Evolutionary conservation across 2,113 vertebrate genomes (phyloP), one percentile per base, ranked within the genome.

Genomic region (Diphyllodes magnificus): DNA sequence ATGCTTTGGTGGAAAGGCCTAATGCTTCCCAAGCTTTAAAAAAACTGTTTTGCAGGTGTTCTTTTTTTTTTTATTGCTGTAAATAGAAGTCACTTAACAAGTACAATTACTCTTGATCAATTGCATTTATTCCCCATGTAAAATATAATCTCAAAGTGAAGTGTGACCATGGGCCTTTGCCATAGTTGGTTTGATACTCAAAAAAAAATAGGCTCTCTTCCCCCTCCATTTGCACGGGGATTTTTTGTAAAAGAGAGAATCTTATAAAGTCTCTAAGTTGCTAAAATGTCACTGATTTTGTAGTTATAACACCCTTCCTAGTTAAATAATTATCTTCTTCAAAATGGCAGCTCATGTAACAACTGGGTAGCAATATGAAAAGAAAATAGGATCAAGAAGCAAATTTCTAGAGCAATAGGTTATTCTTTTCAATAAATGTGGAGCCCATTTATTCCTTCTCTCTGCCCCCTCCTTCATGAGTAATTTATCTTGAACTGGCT

Each of bases 21-120:
- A 60, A 24, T 35, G 1, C 3, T 77, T 77, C 30, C 10, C 4
- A 80, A 60, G 2, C 16, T 37, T 42, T 25, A 49, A 49, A 40
- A 39, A 45, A 31, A 0, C 0, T 25, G 7, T 6, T 70, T 40
- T 45, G 5, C 12, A 19, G 19, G 10, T 65, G 47, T 25, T 44
- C 15, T 25, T 13, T 39, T 31, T 50, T 37, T 22, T 45, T 45
- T 51, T 40, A 54, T 19, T 56, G 23, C 28, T 39, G 15, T 28
- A 49, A 54, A 35, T 23, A 30, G 11, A 23, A 47, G 3, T 40
- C 13, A 33, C 37, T 73, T 57, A 49, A 53, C 2, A 66, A 61
- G 81, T 37, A n/a, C 1, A 28, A n/a, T n/a, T 45, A 18, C 3
- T n/a, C 19, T 51, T 64, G 2, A 3, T 24, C 23, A 72, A 15